Conservation (phyloP, 2,888 invertebrate genomes). For the Druceiella hillmani region DNA sequence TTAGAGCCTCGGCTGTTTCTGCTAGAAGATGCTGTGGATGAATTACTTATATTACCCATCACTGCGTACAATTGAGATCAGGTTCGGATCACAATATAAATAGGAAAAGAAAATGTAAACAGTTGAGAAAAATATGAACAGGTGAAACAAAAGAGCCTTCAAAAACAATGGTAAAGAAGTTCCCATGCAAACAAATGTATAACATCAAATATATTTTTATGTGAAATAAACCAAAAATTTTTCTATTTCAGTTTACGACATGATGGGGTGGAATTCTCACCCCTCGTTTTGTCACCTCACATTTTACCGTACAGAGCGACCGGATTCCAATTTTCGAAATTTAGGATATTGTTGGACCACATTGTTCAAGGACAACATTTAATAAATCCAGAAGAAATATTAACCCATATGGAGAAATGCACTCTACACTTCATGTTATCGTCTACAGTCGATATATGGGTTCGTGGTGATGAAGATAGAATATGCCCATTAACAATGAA, state of each 20-base stretch:
- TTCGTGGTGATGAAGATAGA: constrained; percentile 53
- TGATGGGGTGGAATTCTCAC: constrained; percentile 54
- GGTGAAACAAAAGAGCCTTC: too few species aligned
- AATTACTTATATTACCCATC: too few species aligned
- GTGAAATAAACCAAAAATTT: too few species aligned
- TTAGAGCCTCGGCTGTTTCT: too few species aligned
- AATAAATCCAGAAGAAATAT: constrained; percentile 33
- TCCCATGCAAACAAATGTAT: too few species aligned
- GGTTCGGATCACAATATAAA: too few species aligned
- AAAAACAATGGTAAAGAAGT: too few species aligned
- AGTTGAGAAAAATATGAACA: too few species aligned
- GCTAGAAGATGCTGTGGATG: too few species aligned
- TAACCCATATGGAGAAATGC: constrained; percentile 45
- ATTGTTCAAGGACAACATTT: constrained; percentile 50
- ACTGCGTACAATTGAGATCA: too few species aligned
- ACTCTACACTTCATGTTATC: constrained; percentile 53
- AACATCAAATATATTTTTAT: too few species aligned
- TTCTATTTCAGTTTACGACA: constrained; percentile 52
- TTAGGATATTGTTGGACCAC: constrained; percentile 53
- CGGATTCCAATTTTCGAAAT: constrained; percentile 55
- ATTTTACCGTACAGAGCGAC: constrained; percentile 54
- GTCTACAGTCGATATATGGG: constrained; percentile 51
- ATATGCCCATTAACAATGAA: constrained; percentile 45
- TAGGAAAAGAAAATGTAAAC: too few species aligned
- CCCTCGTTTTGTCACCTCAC: constrained; percentile 41